Percentiles rank a stretch among this genome's conserved stretches.
These are phyloP conservation scores for Ailuropoda melanoleuca DNA, from an alignment of 2,113 vertebrate species.

Conservation along the genomic window DNA sequence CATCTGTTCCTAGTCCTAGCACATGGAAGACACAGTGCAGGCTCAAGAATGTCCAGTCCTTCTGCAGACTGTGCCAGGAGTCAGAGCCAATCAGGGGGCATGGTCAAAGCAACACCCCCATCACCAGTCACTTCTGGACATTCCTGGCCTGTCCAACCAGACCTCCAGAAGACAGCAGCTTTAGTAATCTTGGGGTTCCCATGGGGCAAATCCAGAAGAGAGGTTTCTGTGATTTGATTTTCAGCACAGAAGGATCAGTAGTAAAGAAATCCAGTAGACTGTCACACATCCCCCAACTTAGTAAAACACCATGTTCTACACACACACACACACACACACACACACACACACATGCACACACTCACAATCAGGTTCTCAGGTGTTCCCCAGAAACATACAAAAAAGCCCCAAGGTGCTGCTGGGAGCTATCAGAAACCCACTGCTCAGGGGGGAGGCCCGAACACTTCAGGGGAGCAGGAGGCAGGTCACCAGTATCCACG, in stretches of 20 bases:
- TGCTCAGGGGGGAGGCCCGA: conserved; percentile 17
- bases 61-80: conserved; percentile 63
- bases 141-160: neutral
- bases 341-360: neutral
- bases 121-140: neutral
- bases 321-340: neutral
- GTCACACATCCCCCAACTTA: conserved; percentile 11
- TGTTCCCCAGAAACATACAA: conserved; percentile 55
- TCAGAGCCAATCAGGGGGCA: conserved; percentile 52
- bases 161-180: conserved; percentile 35
- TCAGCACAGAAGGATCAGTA: conserved; percentile 78
- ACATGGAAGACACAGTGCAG: conserved; percentile 55
- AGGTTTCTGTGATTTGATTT: conserved; percentile 57
- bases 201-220: conserved; percentile 68
- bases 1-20: neutral
- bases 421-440: neutral
- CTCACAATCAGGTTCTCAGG: conserved; percentile 28
- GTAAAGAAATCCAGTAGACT: conserved; percentile 80
- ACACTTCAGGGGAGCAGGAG: conserved; percentile 1
- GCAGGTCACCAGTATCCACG: conserved; percentile 1
- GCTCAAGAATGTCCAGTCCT: conserved; percentile 38
- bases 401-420: neutral
- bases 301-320: conserved; percentile 65
- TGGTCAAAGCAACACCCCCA: conserved; percentile 48
- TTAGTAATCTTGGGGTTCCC: conserved; percentile 55